Evolutionary conservation across 2,888 invertebrate genomes (phyloP).

Genomic region (Gastracanthus pulcherrimus): DNA sequence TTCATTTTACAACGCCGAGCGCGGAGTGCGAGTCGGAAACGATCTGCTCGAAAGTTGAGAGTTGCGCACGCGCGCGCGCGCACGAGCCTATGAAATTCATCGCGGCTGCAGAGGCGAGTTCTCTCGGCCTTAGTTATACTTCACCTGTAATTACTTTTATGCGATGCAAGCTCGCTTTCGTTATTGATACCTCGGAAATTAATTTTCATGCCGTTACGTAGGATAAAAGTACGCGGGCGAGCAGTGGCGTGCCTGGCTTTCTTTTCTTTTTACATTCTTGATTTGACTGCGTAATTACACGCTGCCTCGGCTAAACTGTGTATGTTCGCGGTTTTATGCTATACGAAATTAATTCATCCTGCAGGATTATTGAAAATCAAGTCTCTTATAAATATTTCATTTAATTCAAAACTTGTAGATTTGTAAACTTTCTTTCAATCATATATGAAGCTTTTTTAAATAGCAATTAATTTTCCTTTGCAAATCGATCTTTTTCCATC

Average conservation of each 20-base stretch:
- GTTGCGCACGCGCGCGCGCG: no score
- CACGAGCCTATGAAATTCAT: not conserved
- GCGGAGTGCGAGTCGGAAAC: no score
- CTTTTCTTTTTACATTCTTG: constrained; percentile 2
- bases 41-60: no score
- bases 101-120: not conserved
- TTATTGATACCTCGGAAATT: constrained; percentile 56
- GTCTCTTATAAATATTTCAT: constrained; percentile 10
- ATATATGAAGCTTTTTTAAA: no score
- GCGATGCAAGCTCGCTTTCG: constrained; percentile 11
- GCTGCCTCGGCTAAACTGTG: constrained; percentile 24
- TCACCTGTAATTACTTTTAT: constrained; percentile 43
- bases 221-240: constrained; percentile 31
- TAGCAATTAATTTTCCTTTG: no score
- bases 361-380: constrained; percentile 35
- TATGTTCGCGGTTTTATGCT: not conserved
- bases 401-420: no score
- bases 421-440: no score
- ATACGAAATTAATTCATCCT: constrained; percentile 10
- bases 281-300: constrained; percentile 43
- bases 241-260: no score
- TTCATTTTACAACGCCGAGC: not conserved
- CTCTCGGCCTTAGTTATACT: not conserved
- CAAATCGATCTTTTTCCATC: no score
- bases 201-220: constrained; percentile 51